Evolutionary conservation across 2,888 invertebrate species (phyloP).

Genomic region (Spodoptera littoralis): DNA sequence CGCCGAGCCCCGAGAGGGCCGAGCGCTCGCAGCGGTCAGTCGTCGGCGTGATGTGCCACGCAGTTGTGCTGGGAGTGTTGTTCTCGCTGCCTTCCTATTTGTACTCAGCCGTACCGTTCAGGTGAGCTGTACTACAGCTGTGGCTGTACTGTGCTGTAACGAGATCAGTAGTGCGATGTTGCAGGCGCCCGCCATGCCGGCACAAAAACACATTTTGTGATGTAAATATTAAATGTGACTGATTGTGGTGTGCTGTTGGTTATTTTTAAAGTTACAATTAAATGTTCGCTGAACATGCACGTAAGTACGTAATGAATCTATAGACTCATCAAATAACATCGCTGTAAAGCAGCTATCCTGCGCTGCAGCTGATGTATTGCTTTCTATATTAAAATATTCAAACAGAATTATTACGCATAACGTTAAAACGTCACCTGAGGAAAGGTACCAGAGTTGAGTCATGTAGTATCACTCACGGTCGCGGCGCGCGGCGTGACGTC

Average conservation of each 20-base stretch:
- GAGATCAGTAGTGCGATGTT: no score
- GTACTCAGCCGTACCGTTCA: constrained; percentile 83
- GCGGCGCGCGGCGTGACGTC: no score
- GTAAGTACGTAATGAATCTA: no score
- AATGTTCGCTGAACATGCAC: background rate
- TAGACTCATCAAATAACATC: no score
- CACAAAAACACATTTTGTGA: constrained; percentile 1
- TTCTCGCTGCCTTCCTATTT: constrained; percentile 83
- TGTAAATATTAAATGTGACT: constrained; percentile 15
- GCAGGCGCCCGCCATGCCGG: no score
- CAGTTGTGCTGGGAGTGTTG: constrained; percentile 82
- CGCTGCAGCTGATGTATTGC: no score
- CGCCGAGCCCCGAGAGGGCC: background rate
- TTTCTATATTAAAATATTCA: no score
- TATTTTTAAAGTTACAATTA: background rate
- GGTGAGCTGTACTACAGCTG: constrained; percentile 69
- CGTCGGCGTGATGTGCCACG: constrained; percentile 79
- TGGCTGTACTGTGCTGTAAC: no score
- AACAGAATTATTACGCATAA: background rate
- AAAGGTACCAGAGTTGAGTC: background rate
- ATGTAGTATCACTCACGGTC: no score
- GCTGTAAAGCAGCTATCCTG: no score
- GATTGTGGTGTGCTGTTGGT: constrained; percentile 14
- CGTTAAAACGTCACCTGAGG: background rate
- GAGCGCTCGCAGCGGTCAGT: constrained; percentile 46